Evolutionary conservation across 2,797 vertebrate genomes (phyloP).

Genomic region (Micropoecilia bifurca): DNA sequence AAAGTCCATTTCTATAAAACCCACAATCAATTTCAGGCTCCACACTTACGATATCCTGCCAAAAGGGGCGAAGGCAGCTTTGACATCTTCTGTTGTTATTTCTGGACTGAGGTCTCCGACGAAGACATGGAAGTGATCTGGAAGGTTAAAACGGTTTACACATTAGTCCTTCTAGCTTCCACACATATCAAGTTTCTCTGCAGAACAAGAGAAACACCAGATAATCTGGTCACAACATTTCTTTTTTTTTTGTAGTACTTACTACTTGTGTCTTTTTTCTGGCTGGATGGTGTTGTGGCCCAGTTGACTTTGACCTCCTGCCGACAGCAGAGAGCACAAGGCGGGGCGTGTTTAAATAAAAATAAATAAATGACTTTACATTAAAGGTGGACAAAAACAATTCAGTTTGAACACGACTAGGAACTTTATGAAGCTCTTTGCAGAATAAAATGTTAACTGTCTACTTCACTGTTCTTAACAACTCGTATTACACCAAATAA

Average conservation of each 20-base stretch:
- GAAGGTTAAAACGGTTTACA: background rate
- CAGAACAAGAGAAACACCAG: background rate
- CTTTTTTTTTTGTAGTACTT: conserved; percentile 74
- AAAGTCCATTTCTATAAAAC: background rate
- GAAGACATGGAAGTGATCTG: conserved; percentile 99
- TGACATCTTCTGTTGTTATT: conserved; percentile 98
- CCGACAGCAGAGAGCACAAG: conserved; percentile 55
- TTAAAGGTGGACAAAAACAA: background rate
- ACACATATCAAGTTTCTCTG: background rate
- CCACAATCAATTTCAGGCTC: conserved; percentile 2
- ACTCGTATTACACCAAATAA: background rate
- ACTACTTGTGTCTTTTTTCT: conserved; percentile 99
- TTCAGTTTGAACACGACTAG: background rate
- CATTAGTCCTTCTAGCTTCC: fast-evolving
- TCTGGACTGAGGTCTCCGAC: conserved; percentile 98
- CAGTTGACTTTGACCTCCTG: conserved; percentile 99
- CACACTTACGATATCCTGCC: conserved; percentile 97
- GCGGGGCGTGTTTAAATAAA: conserved; percentile 67
- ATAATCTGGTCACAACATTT: background rate
- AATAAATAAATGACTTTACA: conserved; percentile 10
- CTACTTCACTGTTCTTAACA: conserved; percentile 13
- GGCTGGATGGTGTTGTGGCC: conserved; percentile 99
- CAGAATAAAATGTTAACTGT: conserved; percentile 7
- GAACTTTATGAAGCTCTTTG: conserved; percentile 11
- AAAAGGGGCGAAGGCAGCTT: conserved; percentile 96